These are phyloP conservation scores for Haliclona indistincta DNA, from an alignment of 37 sponge, comb jelly and placozoan genomes.

Conservation along the genomic window DNA sequence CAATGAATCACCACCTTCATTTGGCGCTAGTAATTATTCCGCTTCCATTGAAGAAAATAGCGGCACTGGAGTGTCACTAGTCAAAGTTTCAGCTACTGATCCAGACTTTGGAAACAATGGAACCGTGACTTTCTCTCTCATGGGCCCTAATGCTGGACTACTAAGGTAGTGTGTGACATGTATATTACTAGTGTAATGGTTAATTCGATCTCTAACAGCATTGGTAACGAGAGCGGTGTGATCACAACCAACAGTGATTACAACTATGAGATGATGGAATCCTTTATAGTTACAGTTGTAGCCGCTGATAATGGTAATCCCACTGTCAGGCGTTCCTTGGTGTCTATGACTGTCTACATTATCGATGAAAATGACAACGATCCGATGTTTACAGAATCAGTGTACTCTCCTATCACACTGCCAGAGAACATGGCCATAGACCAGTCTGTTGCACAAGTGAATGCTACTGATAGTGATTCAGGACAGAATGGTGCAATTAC, in stretches of 20 bases:
- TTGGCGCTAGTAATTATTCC: background rate
- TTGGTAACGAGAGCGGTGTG: background rate
- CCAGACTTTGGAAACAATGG: slow-evolving; percentile 35
- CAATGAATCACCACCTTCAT: slow-evolving; percentile 1
- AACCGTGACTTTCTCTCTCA: background rate
- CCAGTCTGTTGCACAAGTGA: background rate
- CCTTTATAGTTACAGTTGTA: background rate
- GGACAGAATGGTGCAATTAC: slow-evolving; percentile 45
- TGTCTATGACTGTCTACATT: slow-evolving; percentile 11
- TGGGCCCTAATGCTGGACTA: background rate
- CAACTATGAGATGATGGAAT: background rate
- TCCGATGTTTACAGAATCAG: slow-evolving; percentile 23
- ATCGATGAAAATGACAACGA: slow-evolving; percentile 42
- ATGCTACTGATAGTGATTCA: slow-evolving; percentile 43
- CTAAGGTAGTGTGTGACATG: slow-evolving; percentile 16
- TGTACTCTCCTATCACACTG: background rate
- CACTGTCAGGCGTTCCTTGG: background rate
- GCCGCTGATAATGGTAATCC: slow-evolving; percentile 5
- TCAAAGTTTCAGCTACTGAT: slow-evolving; percentile 24
- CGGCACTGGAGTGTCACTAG: background rate
- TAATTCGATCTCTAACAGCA: background rate
- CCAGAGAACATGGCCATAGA: slow-evolving; percentile 37
- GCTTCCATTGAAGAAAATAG: slow-evolving; percentile 9
- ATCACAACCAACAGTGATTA: background rate
- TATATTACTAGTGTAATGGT: background rate